These are phyloP conservation scores for Pimephales promelas DNA, from an alignment of 2,113 vertebrate species.

Conservation along the genomic window DNA sequence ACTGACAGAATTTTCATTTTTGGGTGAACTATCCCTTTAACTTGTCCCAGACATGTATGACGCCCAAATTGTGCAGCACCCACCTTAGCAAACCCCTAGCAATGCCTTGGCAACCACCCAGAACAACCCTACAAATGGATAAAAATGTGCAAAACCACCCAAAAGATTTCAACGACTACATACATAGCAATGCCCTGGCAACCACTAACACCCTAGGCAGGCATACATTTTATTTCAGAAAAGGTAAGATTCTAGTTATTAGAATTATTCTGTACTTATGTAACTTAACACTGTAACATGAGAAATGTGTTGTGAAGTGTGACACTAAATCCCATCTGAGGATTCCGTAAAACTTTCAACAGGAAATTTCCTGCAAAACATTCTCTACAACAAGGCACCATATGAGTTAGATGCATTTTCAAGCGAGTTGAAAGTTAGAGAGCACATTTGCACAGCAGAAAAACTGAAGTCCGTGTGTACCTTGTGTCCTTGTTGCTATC, in stretches of 20 bases:
- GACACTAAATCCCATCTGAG: slow-evolving; percentile 7
- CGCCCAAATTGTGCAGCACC: no score
- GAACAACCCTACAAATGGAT: not conserved
- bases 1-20: no score
- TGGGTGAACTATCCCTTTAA: no score
- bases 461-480: not conserved
- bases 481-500: slow-evolving; percentile 7
- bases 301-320: not conserved
- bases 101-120: not conserved
- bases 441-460: not conserved
- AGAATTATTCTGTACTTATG: not conserved
- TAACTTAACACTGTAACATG: not conserved
- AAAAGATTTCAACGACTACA: not conserved
- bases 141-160: not conserved
- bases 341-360: not conserved
- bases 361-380: not conserved
- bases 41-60: no score
- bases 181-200: not conserved
- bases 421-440: not conserved
- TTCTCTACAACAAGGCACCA: not conserved
- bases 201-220: not conserved
- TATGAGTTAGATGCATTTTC: not conserved
- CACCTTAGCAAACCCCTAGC: no score
- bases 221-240: not conserved
- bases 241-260: not conserved